Base-by-base conservation (phyloP, 2,797 vertebrate species). In the Argya squamiceps region DNA sequence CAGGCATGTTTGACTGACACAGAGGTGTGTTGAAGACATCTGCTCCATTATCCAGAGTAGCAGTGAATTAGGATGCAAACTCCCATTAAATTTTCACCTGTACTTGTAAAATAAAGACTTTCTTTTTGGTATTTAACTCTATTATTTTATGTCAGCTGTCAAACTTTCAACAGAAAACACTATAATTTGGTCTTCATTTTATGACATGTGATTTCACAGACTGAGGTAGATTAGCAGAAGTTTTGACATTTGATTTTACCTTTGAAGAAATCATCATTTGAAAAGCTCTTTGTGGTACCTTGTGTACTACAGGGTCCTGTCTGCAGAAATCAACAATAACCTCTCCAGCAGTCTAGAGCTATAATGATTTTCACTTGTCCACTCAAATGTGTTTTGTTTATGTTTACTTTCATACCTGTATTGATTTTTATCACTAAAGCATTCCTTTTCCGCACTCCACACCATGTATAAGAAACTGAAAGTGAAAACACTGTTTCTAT, bases 221-320 rank as follows among this genome's bases (percentile, higher is more conserved):
- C 34, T 47, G 62, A 85, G 47, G 50, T 46, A 58, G 46, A 78
- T 29, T 37, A 86, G n/a, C 56, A 81, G 52, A 90, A 86, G 14
- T 92, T 94, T 93, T 89, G 65, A 88, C 55, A 47, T 68, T 89
- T 73, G 34, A 58, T 96, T 94, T 90, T 89, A 50, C n/a, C 43
- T 94, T 55, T 84, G 50, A 88, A 89, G 70, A 65, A 86, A 64
- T 11, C 6, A 18, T 30, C 34, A 64, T 84, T 34, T 82, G 67
- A 79, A 76, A 39, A 95, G 29, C n/a, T 85, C 29, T 43, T 88
- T 69, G 16, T 64, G 63, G 6, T 70, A 49, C 10, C 32, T 81
- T 74, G 11, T 53, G 24, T 69, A 24, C 39, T 58, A 53, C 24
- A 68, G n/a, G 19, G 3, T 86, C 15, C 44, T 71, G 37, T n/a